Evolutionary conservation across 2,113 vertebrate genomes (phyloP).

Genomic region (Chitala chitala): DNA sequence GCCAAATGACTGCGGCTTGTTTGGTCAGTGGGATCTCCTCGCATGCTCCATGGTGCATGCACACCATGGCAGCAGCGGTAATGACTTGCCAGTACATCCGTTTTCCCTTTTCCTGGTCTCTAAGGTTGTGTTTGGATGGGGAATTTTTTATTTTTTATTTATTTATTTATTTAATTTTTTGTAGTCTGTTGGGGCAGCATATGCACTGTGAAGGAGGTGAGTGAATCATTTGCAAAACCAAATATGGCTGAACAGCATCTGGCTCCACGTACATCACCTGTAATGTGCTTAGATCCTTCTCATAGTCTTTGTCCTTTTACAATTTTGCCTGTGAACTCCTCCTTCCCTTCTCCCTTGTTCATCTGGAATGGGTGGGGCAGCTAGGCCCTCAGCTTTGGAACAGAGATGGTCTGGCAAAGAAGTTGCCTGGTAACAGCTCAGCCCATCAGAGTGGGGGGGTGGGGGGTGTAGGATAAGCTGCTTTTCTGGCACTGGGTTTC

Average conservation of each 20-base stretch:
- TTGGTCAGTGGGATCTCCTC: too few relatives aligned
- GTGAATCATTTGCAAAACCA: not conserved
- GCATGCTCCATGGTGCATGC: too few relatives aligned
- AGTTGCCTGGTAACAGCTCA: constrained; percentile 4
- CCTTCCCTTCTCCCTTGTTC: not conserved
- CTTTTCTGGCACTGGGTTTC: not conserved
- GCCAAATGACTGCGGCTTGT: too few relatives aligned
- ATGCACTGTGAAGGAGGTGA: too few relatives aligned
- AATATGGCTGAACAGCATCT: not conserved
- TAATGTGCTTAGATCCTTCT: not conserved
- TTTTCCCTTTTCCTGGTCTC: too few relatives aligned
- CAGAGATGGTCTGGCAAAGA: not conserved
- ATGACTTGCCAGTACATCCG: too few relatives aligned
- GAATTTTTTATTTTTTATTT: constrained; percentile 3
- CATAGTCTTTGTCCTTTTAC: not conserved
- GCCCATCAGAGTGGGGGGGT: too few relatives aligned
- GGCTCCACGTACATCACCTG: not conserved
- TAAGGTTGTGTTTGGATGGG: too few relatives aligned
- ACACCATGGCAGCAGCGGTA: too few relatives aligned
- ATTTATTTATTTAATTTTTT: not conserved
- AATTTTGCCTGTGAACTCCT: not conserved
- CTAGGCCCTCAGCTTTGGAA: not conserved
- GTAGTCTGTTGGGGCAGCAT: too few relatives aligned
- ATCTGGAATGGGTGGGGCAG: not conserved
- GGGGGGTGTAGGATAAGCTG: not conserved